Base-by-base conservation (phyloP, 1,140 invertebrate genomes). In the Pachyrhynchus sulphureomaculatus region DNA sequence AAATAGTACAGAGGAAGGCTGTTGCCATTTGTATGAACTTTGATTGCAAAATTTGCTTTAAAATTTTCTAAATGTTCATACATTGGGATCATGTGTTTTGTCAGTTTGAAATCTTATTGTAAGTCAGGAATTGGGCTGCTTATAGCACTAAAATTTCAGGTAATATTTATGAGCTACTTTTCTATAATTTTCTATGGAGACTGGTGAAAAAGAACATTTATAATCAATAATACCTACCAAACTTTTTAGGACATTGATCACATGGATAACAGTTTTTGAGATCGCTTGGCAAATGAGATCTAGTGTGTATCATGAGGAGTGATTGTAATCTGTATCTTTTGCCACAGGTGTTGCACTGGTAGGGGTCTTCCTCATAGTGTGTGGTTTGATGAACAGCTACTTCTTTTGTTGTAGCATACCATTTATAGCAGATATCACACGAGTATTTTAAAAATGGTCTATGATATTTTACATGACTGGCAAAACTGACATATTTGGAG, bases 211-310 rank as follows among this genome's bases (percentile, higher is more conserved):
- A n/a, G n/a, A n/a, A n/a, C n/a, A n/a, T n/a, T n/a, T n/a, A n/a
- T n/a, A n/a, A n/a, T n/a, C n/a, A n/a, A n/a, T n/a, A n/a, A n/a
- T n/a, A 34, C 32, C 29, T 45, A 53, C 58, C 68, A 52, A 68
- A 81, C 72, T 76, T 77, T 71, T 84, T 83, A 44, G 82, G 79
- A 69, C 82, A 83, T 33, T 82, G 79, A 71, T 83, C 80, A 65
- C 82, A 84, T 8, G 78, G 80, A 69, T 76, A 81, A 51, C 75
- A 72, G 71, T 83, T 83, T 68, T 83, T 83, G 53, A 82, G 71
- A 41, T 77, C 78, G 17, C 80, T 79, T 2, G 81, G 81, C 45
- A 83, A 72, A 71, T 84, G 82, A 44, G 80, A 82, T 21, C 81
- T 70, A 36, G 77, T 76, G 59, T 83, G 82, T 39, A 82, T 77